Evolutionary conservation across 2,888 invertebrate genomes (phyloP).

Genomic region (Drosophila falleni): DNA sequence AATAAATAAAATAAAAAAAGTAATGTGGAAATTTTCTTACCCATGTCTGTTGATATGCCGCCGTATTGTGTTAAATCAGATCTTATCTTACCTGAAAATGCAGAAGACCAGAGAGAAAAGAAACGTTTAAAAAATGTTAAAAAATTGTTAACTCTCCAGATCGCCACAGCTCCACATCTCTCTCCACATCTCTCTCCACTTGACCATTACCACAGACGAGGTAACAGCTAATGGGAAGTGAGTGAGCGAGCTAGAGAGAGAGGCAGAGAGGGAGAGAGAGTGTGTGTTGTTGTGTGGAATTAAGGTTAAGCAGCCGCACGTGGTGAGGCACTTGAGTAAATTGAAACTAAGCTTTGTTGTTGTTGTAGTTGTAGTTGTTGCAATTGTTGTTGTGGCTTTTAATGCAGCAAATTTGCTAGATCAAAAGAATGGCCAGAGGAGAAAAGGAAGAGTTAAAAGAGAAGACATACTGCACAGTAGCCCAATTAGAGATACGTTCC

Average conservation of each 20-base stretch:
- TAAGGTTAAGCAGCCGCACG: slow-evolving; percentile 74
- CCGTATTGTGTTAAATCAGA: slow-evolving; percentile 85
- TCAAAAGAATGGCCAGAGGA: not conserved
- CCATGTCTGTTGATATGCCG: slow-evolving; percentile 85
- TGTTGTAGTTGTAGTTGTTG: slow-evolving; percentile 20
- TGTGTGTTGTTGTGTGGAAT: slow-evolving; percentile 9
- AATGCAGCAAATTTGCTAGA: slow-evolving; percentile 22
- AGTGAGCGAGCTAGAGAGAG: not conserved
- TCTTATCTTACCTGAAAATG: slow-evolving; percentile 84
- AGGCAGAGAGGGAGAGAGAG: slow-evolving; percentile 1
- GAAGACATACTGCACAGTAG: slow-evolving; percentile 44
- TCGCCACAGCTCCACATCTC: slow-evolving; percentile 18
- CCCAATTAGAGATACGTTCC: slow-evolving; percentile 42
- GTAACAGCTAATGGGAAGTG: slow-evolving; percentile 8
- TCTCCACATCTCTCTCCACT: slow-evolving; percentile 13
- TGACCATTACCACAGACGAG: slow-evolving; percentile 9
- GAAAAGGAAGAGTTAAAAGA: not conserved
- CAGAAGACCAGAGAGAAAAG: slow-evolving; percentile 64
- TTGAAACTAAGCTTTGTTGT: slow-evolving; percentile 48
- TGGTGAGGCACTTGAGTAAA: slow-evolving; percentile 50
- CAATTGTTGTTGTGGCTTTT: slow-evolving; percentile 13
- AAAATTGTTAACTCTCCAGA: slow-evolving; percentile 62
- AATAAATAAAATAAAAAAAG: slow-evolving; percentile 53
- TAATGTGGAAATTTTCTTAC: slow-evolving; percentile 84
- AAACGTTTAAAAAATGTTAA: slow-evolving; percentile 72